Conservation (phyloP, 2,797 vertebrate species). For the Coilia nasus region DNA sequence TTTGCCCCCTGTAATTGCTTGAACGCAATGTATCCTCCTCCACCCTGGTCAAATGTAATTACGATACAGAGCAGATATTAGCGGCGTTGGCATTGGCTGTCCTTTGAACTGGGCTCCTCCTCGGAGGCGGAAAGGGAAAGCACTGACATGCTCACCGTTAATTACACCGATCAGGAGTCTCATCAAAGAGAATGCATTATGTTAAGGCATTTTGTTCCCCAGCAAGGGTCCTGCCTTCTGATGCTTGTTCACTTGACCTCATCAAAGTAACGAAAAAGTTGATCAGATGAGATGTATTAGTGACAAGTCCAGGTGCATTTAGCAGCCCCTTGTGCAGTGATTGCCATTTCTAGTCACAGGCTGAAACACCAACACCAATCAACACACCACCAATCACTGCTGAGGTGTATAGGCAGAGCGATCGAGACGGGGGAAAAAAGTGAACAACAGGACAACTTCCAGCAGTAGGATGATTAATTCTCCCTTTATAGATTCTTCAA, state of each 20-base stretch:
- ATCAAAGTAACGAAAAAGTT: conserved; percentile 2
- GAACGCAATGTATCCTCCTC: background rate
- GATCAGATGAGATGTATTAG: conserved; percentile 11
- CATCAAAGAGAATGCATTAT: conserved; percentile 14
- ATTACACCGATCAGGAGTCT: conserved; percentile 3
- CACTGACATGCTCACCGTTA: background rate
- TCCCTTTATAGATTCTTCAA: background rate
- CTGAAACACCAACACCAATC: background rate
- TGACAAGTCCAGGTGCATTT: background rate
- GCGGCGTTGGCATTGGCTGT: conserved; percentile 1
- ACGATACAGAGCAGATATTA: background rate
- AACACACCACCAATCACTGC: background rate
- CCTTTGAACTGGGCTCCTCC: conserved; percentile 13
- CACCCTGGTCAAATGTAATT: conserved; percentile 16
- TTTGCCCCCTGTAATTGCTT: conserved; percentile 3
- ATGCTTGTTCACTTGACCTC: conserved; percentile 17
- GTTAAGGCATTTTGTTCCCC: conserved; percentile 16
- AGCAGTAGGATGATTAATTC: background rate
- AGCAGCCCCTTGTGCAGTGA: background rate
- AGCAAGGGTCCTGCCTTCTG: background rate
- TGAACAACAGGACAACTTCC: background rate
- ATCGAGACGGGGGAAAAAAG: no score
- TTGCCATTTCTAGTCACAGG: background rate
- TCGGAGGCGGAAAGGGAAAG: background rate
- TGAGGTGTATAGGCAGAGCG: background rate